Evolutionary conservation across 2,113 vertebrate species (phyloP).

Genomic region (Campylomormyrus tamandua): DNA sequence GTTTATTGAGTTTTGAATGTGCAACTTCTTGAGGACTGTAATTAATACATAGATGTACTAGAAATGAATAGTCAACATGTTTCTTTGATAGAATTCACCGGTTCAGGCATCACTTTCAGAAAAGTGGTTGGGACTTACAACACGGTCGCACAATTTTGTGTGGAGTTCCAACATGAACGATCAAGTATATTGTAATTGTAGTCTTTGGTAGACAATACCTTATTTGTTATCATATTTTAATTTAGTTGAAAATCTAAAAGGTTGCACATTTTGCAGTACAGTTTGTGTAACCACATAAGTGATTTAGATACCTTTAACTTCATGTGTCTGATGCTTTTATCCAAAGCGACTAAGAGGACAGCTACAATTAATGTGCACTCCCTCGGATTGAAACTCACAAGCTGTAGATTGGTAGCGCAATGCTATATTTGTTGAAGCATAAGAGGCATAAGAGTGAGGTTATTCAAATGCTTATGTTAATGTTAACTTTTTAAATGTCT

Average conservation of each 20-base stretch:
- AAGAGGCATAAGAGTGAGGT: neutral
- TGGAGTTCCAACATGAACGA: neutral
- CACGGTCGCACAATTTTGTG: neutral
- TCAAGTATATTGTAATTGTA: neutral
- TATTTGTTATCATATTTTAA: neutral
- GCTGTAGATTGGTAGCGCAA: neutral
- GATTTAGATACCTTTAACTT: neutral
- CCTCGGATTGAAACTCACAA: neutral
- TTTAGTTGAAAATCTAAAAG: neutral
- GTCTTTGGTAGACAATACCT: slow-evolving; percentile 1
- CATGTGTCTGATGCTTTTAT: neutral
- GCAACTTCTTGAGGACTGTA: neutral
- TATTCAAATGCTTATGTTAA: neutral
- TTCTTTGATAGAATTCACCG: neutral
- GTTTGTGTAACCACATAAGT: neutral
- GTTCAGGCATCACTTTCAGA: neutral
- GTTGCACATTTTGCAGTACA: neutral
- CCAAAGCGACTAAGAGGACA: neutral
- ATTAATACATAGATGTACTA: neutral
- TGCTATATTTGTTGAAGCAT: neutral
- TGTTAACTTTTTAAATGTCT: neutral
- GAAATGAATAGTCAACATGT: neutral
- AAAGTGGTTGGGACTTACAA: neutral
- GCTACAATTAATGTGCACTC: neutral
- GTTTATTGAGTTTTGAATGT: slow-evolving; percentile 16